Base-by-base conservation (phyloP, 2,113 vertebrate species). In the Peromyscus californicus region DNA sequence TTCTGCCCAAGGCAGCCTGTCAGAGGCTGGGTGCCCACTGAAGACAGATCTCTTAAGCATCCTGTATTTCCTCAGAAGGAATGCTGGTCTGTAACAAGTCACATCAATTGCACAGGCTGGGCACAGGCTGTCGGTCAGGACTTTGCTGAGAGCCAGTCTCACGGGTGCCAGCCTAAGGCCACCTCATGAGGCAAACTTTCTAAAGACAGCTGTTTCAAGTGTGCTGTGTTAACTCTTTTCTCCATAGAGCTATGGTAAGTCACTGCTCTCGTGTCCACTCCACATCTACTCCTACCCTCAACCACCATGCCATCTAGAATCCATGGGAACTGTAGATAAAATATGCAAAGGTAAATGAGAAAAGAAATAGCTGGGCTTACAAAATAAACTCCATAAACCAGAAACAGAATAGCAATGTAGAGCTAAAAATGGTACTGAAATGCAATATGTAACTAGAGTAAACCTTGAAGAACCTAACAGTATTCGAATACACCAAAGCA, bases 311-410 rank as follows among this genome's bases (percentile, higher is more conserved):
- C 33, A 24, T 92, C 65, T 19, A 75, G 80, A 93, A 88, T 51
- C 82, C 54, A 45, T 8, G 69, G 51, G 3, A 65, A 70, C 26
- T 42, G 42, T 0, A 90, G 24, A 72, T 65, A 78, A 93, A 91
- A 82, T 59, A 74, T 36, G 8, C 63, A 90, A 93, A 87, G 48
- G 13, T 24, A 48, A 79, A 82, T 84, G 82, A 9, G 19, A n/a
- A 29, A 4, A 36, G 89, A 57, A 24, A 88, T 0, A 96, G 29
- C 54, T 69, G 13, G 1, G 36, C 61, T 96, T 7, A 8, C 57
- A 96, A 96, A 96, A 87, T 29, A 72, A 94, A n/a, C 69, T 90
- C 10, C 45, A 42, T 74, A 21, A 2, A 59, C 26, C 10, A 93
- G 42, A 89, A 94, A 57, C 21, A 26, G 39, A 78, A 83, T 1